Conservation (phyloP, 2,888 invertebrate species). For the Euproctis similis region DNA sequence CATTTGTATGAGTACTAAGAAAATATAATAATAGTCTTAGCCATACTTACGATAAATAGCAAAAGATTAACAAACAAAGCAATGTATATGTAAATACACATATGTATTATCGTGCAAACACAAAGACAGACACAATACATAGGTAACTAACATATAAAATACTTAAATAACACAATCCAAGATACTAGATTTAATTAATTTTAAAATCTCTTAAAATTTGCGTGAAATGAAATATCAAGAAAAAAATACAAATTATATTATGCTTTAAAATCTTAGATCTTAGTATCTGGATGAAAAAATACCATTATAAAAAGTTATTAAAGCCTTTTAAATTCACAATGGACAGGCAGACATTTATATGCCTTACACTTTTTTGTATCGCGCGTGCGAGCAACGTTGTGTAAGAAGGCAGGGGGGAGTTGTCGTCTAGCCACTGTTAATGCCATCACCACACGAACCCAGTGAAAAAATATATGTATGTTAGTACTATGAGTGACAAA, state of each 20-base stretch:
- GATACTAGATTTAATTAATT: conserved; percentile 1
- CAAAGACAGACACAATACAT: conserved; percentile 17
- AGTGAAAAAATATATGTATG: conserved; percentile 43
- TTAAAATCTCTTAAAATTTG: too few relatives aligned
- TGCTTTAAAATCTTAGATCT: too few relatives aligned
- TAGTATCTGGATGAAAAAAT: too few relatives aligned
- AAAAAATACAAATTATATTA: too few relatives aligned
- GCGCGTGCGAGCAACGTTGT: conserved; percentile 82
- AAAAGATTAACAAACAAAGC: too few relatives aligned
- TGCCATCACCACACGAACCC: conserved; percentile 43
- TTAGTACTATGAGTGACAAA: too few relatives aligned
- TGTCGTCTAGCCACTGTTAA: conserved; percentile 86
- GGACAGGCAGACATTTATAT: conserved; percentile 39
- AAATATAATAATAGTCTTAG: too few relatives aligned
- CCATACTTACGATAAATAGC: too few relatives aligned
- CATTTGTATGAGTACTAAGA: too few relatives aligned
- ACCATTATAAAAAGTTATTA: too few relatives aligned
- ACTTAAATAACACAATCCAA: background rate
- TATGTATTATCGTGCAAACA: conserved; percentile 13
- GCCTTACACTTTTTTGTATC: conserved; percentile 82
- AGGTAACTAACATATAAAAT: background rate
- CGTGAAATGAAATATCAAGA: too few relatives aligned
- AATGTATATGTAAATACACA: too few relatives aligned
- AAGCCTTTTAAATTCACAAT: conserved; percentile 15
- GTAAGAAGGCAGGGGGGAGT: conserved; percentile 81